Conservation (phyloP, 2,797 vertebrate genomes). For the Macropus fuliginosus region DNA sequence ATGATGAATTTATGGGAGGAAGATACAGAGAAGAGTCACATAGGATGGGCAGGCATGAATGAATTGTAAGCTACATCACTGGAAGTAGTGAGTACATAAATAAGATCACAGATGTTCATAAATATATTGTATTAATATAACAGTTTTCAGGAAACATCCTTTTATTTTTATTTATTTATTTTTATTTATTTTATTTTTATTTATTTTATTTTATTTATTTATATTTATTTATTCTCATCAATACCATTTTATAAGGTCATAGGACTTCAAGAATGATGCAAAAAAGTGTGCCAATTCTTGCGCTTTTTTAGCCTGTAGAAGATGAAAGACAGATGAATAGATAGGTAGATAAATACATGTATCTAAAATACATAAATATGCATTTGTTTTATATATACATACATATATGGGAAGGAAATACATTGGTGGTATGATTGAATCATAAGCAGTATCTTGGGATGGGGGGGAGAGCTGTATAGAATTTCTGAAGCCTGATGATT, state of each 20-base stretch:
- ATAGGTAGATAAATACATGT: neutral
- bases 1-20: neutral
- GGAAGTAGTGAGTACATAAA: neutral
- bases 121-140: neutral
- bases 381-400: neutral
- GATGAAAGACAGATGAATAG: neutral
- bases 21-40: neutral
- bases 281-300: constrained; percentile 64
- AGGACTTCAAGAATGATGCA: constrained; percentile 50
- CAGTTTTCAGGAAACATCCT: neutral
- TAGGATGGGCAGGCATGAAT: neutral
- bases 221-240: neutral
- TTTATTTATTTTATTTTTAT: neutral
- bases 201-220: neutral
- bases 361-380: neutral
- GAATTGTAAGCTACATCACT: neutral
- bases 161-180: neutral
- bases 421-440: constrained; percentile 51
- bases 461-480: constrained; percentile 15
- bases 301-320: constrained; percentile 9
- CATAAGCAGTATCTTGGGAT: constrained; percentile 36
- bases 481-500: constrained; percentile 48
- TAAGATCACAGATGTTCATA: neutral
- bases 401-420: constrained; percentile 56
- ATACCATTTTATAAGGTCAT: neutral